phyloP scores from a whole-genome alignment of 2,113 vertebrate genomes.

The Heptranchias perlo region DNA sequence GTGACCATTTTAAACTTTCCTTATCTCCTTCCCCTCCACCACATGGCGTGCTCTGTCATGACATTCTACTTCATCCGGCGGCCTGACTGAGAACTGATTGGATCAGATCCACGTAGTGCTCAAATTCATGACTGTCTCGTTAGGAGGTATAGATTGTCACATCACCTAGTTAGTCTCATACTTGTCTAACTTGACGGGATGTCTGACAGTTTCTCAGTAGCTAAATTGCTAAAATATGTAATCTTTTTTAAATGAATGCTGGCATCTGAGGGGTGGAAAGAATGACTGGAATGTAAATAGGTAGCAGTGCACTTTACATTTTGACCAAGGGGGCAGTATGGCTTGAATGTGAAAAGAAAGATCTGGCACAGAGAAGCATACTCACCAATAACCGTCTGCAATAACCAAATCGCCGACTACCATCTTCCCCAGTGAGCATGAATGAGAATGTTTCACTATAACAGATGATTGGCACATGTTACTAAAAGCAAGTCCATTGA shows the following conservation, averaged over 20 bases:
- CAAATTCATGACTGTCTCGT: neutral
- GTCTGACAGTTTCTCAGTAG: neutral
- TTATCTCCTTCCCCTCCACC: neutral
- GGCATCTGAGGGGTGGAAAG: neutral
- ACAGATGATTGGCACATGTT: conserved; percentile 38
- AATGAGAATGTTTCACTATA: conserved; percentile 97
- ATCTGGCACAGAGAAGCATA: neutral
- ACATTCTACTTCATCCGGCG: neutral
- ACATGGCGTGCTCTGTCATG: neutral
- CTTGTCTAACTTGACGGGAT: neutral
- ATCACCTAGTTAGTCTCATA: neutral
- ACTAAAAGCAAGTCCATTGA: neutral
- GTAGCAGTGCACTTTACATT: neutral
- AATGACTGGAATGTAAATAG: neutral
- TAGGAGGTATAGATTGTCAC: neutral
- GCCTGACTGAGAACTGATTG: neutral
- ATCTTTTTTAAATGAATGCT: neutral
- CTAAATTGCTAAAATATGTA: neutral
- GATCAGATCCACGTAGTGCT: neutral
- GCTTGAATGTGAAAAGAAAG: neutral
- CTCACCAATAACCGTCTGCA: conserved; percentile 94
- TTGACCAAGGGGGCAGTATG: neutral
- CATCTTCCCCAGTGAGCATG: conserved; percentile 96
- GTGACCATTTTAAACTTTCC: neutral
- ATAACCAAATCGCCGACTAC: conserved; percentile 92